Base-by-base conservation (phyloP, 92 coral and sea anemone genomes). In the Porites lobata region DNA sequence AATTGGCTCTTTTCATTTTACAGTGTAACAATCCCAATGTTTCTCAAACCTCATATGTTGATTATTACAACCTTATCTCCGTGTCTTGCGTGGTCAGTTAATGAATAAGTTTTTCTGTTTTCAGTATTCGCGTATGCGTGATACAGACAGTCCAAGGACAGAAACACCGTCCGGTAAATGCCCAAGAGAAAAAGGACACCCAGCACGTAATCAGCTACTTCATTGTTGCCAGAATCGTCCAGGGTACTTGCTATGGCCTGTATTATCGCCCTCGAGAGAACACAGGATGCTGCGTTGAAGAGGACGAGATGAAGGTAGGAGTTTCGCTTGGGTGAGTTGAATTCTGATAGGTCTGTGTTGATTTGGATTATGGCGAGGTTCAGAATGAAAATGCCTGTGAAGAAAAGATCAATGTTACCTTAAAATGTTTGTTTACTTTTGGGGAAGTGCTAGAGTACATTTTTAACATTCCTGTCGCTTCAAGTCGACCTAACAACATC, bases 301-400 rank as follows among this genome's bases (percentile, higher is more conserved):
- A 84, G 87, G 6, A 84, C 9, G 15, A 84, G 73, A 5, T 84
- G 87, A 32, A 74, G 69, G 81, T 72, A 84, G 14, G 74, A 38
- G 22, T 21, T 65, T 8, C 87, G 71, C 51, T 51, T 74, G 72
- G 14, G 47, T 15, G 13, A 56, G 14, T 11, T 14, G 54, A 4
- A 73, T 24, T 84, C 54, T 20, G 87, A 73, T n/a, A 63, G 24
- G 20, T 84, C 63, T 20, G 72, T n/a, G 74, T 84, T 84, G 65
- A 74, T 2, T 14, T 18, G n/a, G 18, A 84, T 70, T 11, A 74
- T 61, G 20, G 24, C 73, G 11, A 84, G 1, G 79, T 73, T 84
- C 14, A 84, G 70, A 1, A 73, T 15, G 53, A 72, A 47, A 11
- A 65, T 52, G 14, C 80, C 87, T 84, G 74, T 50, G 11, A 65